Base-by-base conservation (phyloP, 1,140 invertebrate species). In the Laodelphax striatellus region DNA sequence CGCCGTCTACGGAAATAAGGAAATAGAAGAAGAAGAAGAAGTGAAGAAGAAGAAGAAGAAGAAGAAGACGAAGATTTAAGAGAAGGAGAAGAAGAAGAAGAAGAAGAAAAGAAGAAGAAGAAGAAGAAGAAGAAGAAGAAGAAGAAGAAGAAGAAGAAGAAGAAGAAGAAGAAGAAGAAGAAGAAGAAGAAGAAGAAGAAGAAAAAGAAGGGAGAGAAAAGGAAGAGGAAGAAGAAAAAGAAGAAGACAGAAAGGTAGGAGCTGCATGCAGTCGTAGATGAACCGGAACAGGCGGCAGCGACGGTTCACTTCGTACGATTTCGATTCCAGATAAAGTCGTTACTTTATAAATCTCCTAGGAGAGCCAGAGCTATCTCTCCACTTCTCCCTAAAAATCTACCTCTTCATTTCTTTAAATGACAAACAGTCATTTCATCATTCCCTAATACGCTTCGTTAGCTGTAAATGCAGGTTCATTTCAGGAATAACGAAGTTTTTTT, bases 11-110 rank as follows among this genome's bases (percentile, higher is more conserved):
- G 38, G n/a, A n/a, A n/a, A n/a, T n/a, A 38, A 59, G 43, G 42
- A 52, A 57, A 34, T 53, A 42, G 52, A 22, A 57, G 57, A 66
- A 52, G 10, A 38, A 2, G 11, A 38, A 9, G 10, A 38, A 13
- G 10, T 5, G 8, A 38, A 38, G 34, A 38, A 38, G 34, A 38
- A 38, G 34, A 38, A 38, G 10, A 9, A 38, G 10, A 38, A 8
- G 34, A 31, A 52, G 62, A 52, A 62, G 63, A 63, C 42, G 63
- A 62, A 50, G 53, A 21, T 10, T 19, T 46, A 41, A 13, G 62
- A 59, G 46, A 58, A 58, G 64, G 61, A 52, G 58, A 43, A 58
- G 64, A 63, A 42, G 43, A 52, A 53, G 55, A 63, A 46, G 59
- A 31, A 62, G 60, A 62, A 59, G 56, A 57, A 57, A 31, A 31